Evolutionary conservation across 2,888 invertebrate species (phyloP), one percentile per base, ranked within the genome.

Genomic region (Leptinotarsa tumamoca): DNA sequence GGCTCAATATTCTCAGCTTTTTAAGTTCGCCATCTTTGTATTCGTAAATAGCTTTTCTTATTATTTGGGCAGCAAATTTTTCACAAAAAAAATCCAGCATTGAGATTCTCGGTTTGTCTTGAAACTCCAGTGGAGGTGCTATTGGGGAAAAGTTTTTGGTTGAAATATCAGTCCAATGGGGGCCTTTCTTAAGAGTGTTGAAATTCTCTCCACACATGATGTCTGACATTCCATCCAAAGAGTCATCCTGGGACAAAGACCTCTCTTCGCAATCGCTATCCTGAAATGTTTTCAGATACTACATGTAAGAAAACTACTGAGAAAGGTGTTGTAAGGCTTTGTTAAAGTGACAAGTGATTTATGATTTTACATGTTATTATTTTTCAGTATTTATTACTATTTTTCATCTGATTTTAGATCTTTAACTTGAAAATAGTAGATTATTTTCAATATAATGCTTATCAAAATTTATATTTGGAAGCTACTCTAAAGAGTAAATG

Each of bases 81-180:
- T 90, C 88, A 43, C 90, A 89, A 82, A 90, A 89, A 75, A 88
- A 88, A 50, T 90, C 87, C 61, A 90, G 82, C 71, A 83, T 74
- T 2, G 80, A 79, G 85, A 87, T 69, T 72, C 82, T 82, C 15
- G 91, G 90, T 81, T 90, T 90, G 82, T 92, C 95, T 89, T 95
- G 96, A 89, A 96, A 96, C 87, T 96, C 95, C 18, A 93, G 94
- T 18, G 96, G 96, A 78, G 96, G 96, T 85, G 95, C 95, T 80
- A 96, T 95, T 18, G 94, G 92, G 51, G 90, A 89, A 72, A 91
- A 85, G 82, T 92, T 92, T 91, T 91, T 83, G 13, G 87, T 86
- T 33, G 88, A 85, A 43, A 89, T 81, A 77, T 90, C 90, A 27
- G 87, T 88, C 90, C 90, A 91, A 72, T 90, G 89, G 14, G 94